Conservation (phyloP, 2,797 vertebrate genomes). For the Rachycentron canadum region DNA sequence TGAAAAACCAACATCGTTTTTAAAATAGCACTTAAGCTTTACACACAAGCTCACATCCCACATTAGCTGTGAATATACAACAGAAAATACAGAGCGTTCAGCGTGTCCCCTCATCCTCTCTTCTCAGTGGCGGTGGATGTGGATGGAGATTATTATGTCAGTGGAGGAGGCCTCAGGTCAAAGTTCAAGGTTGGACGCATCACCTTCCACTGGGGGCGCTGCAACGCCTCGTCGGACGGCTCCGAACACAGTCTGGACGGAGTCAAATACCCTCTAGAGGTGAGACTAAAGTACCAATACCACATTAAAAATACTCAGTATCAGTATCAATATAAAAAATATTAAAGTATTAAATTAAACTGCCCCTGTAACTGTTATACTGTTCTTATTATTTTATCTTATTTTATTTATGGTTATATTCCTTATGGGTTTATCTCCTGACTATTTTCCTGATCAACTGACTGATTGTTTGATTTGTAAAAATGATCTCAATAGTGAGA, state of each 20-base stretch:
- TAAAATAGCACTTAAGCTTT: too few species aligned
- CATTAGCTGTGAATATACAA: not conserved
- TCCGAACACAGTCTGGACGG: conserved; percentile 97
- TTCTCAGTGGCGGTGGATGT: conserved; percentile 92
- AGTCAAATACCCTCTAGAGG: conserved; percentile 95
- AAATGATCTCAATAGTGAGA: too few species aligned
- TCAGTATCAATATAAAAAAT: not conserved
- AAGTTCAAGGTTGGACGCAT: conserved; percentile 93
- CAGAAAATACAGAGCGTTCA: not conserved
- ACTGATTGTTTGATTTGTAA: too few species aligned
- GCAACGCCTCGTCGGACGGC: conserved; percentile 93
- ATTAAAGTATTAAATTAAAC: too few species aligned
- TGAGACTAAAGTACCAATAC: conserved; percentile 65
- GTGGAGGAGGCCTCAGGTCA: conserved; percentile 91
- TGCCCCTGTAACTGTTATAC: too few species aligned
- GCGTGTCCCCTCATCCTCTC: too few species aligned
- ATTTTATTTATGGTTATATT: too few species aligned
- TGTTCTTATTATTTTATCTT: too few species aligned
- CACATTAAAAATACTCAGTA: not conserved
- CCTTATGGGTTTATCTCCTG: too few species aligned
- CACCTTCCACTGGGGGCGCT: conserved; percentile 98
- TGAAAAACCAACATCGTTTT: too few species aligned
- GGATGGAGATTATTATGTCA: conserved; percentile 92
- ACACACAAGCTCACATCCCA: too few species aligned
- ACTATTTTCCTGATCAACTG: too few species aligned